These are phyloP conservation scores for Agrenia bidenticulata DNA, from an alignment of 2,888 invertebrate species.

Conservation along the genomic window DNA sequence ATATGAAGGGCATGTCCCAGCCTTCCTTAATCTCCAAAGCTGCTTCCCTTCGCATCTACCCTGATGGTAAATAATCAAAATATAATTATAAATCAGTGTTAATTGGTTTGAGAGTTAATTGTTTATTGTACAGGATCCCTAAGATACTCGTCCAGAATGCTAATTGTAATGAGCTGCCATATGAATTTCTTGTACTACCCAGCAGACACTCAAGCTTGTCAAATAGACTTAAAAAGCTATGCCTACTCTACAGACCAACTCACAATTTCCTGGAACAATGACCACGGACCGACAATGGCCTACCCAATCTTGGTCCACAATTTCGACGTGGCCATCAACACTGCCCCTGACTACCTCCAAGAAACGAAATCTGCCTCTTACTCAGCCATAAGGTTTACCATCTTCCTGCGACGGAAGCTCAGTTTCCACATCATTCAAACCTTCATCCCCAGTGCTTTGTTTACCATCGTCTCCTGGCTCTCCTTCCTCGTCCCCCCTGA, in stretches of 20 bases:
- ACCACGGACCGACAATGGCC: slow-evolving; percentile 7
- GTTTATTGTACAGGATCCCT: slow-evolving; percentile 10
- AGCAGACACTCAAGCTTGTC: slow-evolving; percentile 2
- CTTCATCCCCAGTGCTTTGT: slow-evolving; percentile 1
- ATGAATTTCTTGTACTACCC: slow-evolving; percentile 21
- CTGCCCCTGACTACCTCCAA: slow-evolving; percentile 10
- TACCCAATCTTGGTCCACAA: slow-evolving; percentile 18
- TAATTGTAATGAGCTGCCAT: slow-evolving; percentile 18
- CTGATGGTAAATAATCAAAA: slow-evolving; percentile 7
- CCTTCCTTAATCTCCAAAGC: slow-evolving; percentile 7
- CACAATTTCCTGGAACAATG: slow-evolving; percentile 9
- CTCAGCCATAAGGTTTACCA: not conserved
- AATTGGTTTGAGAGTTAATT: not conserved
- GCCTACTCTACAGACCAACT: slow-evolving; percentile 3
- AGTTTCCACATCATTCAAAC: slow-evolving; percentile 6
- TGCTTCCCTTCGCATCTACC: slow-evolving; percentile 4
- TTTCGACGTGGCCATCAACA: slow-evolving; percentile 19
- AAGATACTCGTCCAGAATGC: slow-evolving; percentile 21
- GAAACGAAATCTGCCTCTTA: slow-evolving; percentile 13
- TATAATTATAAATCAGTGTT: not conserved
- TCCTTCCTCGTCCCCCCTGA: slow-evolving; percentile 23
- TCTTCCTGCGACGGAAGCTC: slow-evolving; percentile 4
- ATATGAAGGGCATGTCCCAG: slow-evolving; percentile 3
- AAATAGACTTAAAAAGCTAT: slow-evolving; percentile 1
- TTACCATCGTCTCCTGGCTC: slow-evolving; percentile 13